Conservation (phyloP, 2,797 vertebrate genomes). For the Takifugu ocellatus region DNA sequence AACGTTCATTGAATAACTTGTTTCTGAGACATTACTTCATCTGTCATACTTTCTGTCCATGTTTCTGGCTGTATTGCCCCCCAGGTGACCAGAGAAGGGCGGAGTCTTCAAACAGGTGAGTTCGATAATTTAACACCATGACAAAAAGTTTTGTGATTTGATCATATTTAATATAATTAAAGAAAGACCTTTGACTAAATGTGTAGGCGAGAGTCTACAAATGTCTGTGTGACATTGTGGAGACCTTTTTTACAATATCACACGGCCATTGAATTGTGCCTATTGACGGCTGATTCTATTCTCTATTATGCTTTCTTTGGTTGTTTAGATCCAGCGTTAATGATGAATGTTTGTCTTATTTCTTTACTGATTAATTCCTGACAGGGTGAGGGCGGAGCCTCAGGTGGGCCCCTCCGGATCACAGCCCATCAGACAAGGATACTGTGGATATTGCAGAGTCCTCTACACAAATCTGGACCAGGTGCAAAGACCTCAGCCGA, state of each 20-base stretch:
- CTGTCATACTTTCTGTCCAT: not conserved
- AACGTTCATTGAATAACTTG: no score
- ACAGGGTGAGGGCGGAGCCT: constrained; percentile 66
- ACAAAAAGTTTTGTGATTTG: not conserved
- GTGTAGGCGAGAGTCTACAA: no score
- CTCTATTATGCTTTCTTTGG: no score
- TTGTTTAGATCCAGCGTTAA: not conserved
- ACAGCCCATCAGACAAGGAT: constrained; percentile 80
- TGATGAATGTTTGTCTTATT: not conserved
- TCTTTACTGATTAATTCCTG: constrained; percentile 24
- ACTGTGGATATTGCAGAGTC: constrained; percentile 88
- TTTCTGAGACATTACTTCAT: not conserved
- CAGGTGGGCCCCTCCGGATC: constrained; percentile 67
- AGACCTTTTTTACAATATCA: no score
- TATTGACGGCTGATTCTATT: no score
- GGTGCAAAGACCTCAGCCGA: constrained; percentile 63
- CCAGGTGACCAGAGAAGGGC: constrained; percentile 35
- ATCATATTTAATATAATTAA: no score
- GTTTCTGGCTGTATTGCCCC: not conserved
- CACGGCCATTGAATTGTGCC: no score
- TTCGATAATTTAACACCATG: not conserved
- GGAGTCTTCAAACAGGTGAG: constrained; percentile 34
- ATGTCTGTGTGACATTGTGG: no score
- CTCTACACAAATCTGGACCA: constrained; percentile 86
- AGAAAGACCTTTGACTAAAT: no score